phyloP scores from a whole-genome alignment of 92 coral and sea anemone species.

The Actinernus sp. region DNA sequence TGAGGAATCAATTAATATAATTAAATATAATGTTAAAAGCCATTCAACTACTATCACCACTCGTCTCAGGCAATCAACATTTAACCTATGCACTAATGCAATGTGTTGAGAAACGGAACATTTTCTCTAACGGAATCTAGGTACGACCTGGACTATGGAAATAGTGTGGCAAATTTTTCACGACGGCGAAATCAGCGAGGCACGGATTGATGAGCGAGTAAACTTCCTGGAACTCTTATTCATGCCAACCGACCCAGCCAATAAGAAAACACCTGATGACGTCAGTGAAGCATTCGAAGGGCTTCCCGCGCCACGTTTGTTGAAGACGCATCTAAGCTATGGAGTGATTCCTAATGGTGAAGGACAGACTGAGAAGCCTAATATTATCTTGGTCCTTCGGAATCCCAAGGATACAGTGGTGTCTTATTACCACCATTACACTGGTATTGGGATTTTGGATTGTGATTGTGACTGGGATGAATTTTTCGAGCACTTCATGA shows the following conservation, averaged over 20 bases:
- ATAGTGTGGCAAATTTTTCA: constrained; percentile 33
- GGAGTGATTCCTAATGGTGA: constrained; percentile 33
- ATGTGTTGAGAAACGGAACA: too few species aligned
- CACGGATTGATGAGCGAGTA: constrained; percentile 24
- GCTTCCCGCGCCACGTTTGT: constrained; percentile 33
- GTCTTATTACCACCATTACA: constrained; percentile 39
- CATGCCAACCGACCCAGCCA: background rate
- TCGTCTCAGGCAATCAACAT: too few species aligned
- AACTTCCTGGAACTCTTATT: constrained; percentile 11
- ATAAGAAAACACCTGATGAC: constrained; percentile 3
- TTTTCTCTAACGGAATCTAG: too few species aligned
- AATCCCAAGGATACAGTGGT: constrained; percentile 50
- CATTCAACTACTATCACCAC: too few species aligned
- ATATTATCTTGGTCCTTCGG: constrained; percentile 32
- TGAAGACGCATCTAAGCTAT: constrained; percentile 47
- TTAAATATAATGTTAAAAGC: too few species aligned
- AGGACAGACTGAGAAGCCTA: constrained; percentile 4
- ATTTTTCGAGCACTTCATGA: constrained; percentile 45
- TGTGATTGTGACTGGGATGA: constrained; percentile 36
- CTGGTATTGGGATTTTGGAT: constrained; percentile 16
- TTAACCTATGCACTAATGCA: too few species aligned
- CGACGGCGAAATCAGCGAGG: constrained; percentile 14
- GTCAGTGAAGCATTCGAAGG: background rate
- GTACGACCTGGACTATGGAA: constrained; percentile 45
- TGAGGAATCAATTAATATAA: too few species aligned